Evolutionary conservation across 2,888 invertebrate genomes (phyloP).

Genomic region (Tachina lurida): DNA sequence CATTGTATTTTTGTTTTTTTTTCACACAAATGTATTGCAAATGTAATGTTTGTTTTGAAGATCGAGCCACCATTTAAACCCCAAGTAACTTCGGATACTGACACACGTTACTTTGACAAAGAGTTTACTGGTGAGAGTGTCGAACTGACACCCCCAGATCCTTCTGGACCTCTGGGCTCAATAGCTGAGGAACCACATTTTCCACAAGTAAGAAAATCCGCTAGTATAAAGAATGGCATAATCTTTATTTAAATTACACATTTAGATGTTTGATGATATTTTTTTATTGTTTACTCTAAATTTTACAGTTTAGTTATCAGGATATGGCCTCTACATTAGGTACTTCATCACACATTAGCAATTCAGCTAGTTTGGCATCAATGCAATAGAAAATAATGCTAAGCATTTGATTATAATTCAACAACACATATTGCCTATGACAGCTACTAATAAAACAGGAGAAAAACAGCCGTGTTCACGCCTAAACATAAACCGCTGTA

Average conservation of each 20-base stretch:
- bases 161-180: conserved; percentile 84
- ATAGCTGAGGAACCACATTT: conserved; percentile 89
- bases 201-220: conserved; percentile 83
- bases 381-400: conserved; percentile 82
- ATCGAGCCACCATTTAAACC: conserved; percentile 97
- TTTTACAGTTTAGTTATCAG: conserved; percentile 91
- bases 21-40: background rate
- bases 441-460: conserved; percentile 55
- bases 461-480: conserved; percentile 64
- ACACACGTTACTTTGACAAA: conserved; percentile 98
- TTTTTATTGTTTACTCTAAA: background rate
- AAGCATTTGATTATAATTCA: conserved; percentile 69
- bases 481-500: conserved; percentile 56
- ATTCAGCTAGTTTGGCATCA: conserved; percentile 84
- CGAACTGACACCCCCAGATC: conserved; percentile 96
- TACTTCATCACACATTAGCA: conserved; percentile 86
- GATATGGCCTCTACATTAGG: conserved; percentile 87
- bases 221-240: background rate
- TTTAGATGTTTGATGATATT: background rate
- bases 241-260: background rate
- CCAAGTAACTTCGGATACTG: conserved; percentile 96
- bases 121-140: conserved; percentile 99
- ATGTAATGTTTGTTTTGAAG: conserved; percentile 81
- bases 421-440: conserved; percentile 69
- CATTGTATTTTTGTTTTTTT: background rate